Percentiles rank a stretch among this genome's conserved stretches.
Conservation (phyloP, 2,797 vertebrate genomes). For the Rallus crepitans region DNA sequence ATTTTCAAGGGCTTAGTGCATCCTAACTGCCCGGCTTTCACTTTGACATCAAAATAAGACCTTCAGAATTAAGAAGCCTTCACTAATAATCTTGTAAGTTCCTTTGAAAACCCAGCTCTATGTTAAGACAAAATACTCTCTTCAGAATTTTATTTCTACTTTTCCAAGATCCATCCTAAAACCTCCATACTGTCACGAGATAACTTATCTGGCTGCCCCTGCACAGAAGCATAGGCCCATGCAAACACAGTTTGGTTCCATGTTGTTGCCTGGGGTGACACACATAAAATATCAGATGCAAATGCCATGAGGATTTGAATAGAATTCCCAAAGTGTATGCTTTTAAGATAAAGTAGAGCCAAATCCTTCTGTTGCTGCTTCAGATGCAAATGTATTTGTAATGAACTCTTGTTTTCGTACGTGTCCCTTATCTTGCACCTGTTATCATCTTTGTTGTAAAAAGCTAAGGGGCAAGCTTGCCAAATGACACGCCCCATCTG, state of each 20-base stretch:
- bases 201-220: background rate
- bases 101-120: background rate
- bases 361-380: conserved; percentile 28
- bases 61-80: background rate
- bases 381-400: conserved; percentile 58
- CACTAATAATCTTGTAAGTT: background rate
- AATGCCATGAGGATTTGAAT: conserved; percentile 52
- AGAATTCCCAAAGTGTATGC: conserved; percentile 33
- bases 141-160: background rate
- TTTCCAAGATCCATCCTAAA: background rate
- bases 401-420: conserved; percentile 26
- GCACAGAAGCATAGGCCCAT: background rate
- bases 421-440: conserved; percentile 67
- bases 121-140: background rate
- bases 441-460: conserved; percentile 52
- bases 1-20: background rate
- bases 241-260: background rate
- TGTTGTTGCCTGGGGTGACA: conserved; percentile 33
- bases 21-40: background rate
- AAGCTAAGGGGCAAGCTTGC: conserved; percentile 20
- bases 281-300: conserved; percentile 30
- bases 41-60: background rate
- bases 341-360: conserved; percentile 54
- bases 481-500: conserved; percentile 25
- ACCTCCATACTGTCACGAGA: background rate